phyloP scores from a whole-genome alignment of 1,140 invertebrate species.

The Drosophila lini region DNA sequence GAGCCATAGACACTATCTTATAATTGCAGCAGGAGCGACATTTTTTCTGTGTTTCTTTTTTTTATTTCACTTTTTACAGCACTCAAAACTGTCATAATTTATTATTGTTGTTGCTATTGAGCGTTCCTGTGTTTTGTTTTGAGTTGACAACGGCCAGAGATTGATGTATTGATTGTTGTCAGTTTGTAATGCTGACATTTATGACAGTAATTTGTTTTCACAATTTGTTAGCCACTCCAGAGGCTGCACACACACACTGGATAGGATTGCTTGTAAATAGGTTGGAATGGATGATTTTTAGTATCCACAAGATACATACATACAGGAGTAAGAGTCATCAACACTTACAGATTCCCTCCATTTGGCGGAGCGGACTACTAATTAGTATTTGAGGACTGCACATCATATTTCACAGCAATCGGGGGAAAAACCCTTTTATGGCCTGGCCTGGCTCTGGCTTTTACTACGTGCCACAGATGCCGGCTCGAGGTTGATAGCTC shows the following conservation, averaged over 20 bases:
- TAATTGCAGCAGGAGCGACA: conserved; percentile 38
- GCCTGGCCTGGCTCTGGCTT: conserved; percentile 52
- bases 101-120: conserved; percentile 44
- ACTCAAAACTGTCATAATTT: conserved; percentile 79
- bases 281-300: conserved; percentile 18
- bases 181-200: conserved; percentile 80
- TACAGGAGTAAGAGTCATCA: conserved; percentile 13
- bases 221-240: conserved; percentile 71
- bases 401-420: conserved; percentile 80
- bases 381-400: conserved; percentile 63
- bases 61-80: conserved; percentile 45
- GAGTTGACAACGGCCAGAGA: conserved; percentile 62
- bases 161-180: conserved; percentile 81
- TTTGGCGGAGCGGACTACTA: conserved; percentile 54
- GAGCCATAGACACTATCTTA: conserved; percentile 54
- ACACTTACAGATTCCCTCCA: conserved; percentile 39
- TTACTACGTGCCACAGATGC: conserved; percentile 71
- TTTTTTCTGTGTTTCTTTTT: conserved; percentile 13
- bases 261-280: conserved; percentile 11
- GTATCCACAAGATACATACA: neutral
- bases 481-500: conserved; percentile 61
- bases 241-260: conserved; percentile 3
- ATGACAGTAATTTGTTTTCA: conserved; percentile 82
- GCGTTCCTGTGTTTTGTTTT: conserved; percentile 44
- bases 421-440: conserved; percentile 66